Conservation (phyloP, 1,140 invertebrate species). For the Leptonema lineaticorne region DNA sequence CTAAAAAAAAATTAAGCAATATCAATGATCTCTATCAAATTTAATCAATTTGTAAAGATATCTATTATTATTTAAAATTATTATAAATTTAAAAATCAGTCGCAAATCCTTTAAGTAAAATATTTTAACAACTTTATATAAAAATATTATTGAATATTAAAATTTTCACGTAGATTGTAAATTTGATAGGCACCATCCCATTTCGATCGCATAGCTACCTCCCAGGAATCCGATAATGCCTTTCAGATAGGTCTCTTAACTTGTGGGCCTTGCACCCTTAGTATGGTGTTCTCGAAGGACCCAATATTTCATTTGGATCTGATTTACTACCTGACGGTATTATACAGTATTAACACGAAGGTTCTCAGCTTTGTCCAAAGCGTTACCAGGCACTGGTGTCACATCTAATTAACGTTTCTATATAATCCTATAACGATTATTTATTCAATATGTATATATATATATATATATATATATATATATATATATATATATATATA, state of each 20-base stretch:
- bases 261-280: constrained; percentile 30
- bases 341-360: constrained; percentile 37
- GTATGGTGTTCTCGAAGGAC: constrained; percentile 20
- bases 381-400: not conserved
- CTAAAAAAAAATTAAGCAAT: no score
- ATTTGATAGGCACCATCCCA: not conserved
- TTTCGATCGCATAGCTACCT: no score
- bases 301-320: constrained; percentile 40
- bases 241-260: constrained; percentile 32
- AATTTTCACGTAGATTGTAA: constrained; percentile 6
- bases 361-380: constrained; percentile 17
- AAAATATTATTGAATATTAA: no score
- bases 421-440: not conserved
- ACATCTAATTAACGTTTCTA: not conserved
- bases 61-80: no score
- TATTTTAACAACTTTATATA: no score
- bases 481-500: no score
- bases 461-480: constrained; percentile 2
- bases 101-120: no score
- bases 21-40: no score
- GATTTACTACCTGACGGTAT: constrained; percentile 42
- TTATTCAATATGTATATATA: not conserved
- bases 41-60: no score
- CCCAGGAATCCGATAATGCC: constrained; percentile 40
- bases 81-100: no score